Percentiles rank a stretch among this genome's conserved stretches.
phyloP scores from a whole-genome alignment of 2,888 invertebrate species.

The Noctua pronuba region DNA sequence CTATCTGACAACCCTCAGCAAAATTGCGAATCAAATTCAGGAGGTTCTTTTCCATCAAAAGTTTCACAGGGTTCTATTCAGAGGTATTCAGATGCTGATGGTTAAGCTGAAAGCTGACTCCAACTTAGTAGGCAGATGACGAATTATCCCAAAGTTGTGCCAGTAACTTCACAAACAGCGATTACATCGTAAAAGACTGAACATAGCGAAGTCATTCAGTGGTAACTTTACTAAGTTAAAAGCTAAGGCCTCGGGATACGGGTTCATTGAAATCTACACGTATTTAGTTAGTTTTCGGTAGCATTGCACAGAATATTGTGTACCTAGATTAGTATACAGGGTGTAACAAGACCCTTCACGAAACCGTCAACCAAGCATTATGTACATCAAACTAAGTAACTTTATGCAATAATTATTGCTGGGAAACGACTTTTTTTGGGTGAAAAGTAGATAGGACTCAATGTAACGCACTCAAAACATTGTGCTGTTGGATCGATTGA shows the following conservation, averaged over 20 bases:
- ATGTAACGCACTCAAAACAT: no score
- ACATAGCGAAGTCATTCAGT: not conserved
- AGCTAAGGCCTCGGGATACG: not conserved
- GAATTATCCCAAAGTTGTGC: not conserved
- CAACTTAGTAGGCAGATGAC: not conserved
- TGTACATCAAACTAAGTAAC: no score
- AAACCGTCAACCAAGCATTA: no score
- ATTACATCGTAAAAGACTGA: not conserved
- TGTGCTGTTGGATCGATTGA: no score
- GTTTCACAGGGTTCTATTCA: not conserved
- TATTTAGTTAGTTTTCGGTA: not conserved
- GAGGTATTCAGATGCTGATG: no score
- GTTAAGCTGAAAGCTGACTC: not conserved
- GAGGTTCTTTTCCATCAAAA: not conserved
- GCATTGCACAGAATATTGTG: not conserved
- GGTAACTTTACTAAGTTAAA: not conserved
- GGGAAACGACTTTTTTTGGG: no score
- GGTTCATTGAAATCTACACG: conserved; percentile 4
- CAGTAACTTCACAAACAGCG: no score
- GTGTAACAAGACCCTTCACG: no score
- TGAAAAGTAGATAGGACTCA: no score
- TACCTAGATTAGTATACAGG: no score
- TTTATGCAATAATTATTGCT: no score
- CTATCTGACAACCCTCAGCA: not conserved
- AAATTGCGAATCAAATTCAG: not conserved